Conservation (phyloP, 2,888 invertebrate genomes). For the Galeruca laticollis region DNA sequence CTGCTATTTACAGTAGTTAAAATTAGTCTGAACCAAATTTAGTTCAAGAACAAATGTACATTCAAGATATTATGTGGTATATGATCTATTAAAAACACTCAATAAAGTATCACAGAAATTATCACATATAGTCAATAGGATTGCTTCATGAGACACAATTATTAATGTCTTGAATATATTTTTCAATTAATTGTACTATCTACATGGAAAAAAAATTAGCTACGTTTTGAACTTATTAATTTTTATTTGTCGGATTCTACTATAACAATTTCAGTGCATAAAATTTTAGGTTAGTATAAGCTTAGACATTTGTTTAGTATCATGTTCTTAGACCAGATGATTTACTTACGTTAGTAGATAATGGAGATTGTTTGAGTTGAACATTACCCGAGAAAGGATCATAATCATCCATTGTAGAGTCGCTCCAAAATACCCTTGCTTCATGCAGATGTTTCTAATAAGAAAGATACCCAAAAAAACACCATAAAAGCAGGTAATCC, state of each 20-base stretch:
- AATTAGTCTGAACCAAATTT: too few relatives aligned
- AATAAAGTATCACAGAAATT: too few relatives aligned
- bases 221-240: neutral
- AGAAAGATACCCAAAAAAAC: slow-evolving; percentile 60
- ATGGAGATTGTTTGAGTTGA: slow-evolving; percentile 64
- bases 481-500: slow-evolving; percentile 57
- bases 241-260: neutral
- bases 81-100: too few relatives aligned
- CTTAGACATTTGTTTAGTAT: slow-evolving; percentile 26
- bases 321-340: slow-evolving; percentile 36
- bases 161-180: too few relatives aligned
- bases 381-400: slow-evolving; percentile 64
- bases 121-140: too few relatives aligned
- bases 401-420: slow-evolving; percentile 64
- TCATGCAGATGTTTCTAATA: slow-evolving; percentile 74
- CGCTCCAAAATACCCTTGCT: slow-evolving; percentile 72
- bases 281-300: slow-evolving; percentile 30
- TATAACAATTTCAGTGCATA: slow-evolving; percentile 1
- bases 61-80: too few relatives aligned
- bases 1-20: too few relatives aligned
- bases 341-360: slow-evolving; percentile 65
- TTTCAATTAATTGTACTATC: too few relatives aligned
- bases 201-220: too few relatives aligned
- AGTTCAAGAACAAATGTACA: too few relatives aligned
- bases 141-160: too few relatives aligned